These are phyloP conservation scores for Lithophane leautieri DNA, from an alignment of 2,888 invertebrate genomes.

Conservation along the genomic window DNA sequence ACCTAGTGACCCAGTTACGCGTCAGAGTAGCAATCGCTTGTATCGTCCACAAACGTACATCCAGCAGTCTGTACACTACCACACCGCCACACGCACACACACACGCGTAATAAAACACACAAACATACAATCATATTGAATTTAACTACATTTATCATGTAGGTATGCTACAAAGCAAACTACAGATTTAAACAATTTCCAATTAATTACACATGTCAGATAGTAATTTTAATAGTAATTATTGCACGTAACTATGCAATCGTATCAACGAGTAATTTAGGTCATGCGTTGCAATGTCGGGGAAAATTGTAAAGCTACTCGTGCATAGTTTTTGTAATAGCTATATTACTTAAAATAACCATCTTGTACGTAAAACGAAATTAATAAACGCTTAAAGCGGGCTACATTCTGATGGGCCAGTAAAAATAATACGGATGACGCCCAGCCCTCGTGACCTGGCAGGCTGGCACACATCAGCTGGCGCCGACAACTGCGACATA, in stretches of 20 bases:
- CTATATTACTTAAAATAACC: constrained; percentile 36
- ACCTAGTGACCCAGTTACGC: constrained; percentile 92
- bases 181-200: constrained; percentile 26
- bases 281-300: constrained; percentile 42
- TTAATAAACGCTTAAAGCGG: constrained; percentile 67
- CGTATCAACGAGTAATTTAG: constrained; percentile 41
- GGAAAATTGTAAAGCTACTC: constrained; percentile 24
- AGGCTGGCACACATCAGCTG: constrained; percentile 83
- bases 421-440: constrained; percentile 84
- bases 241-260: constrained; percentile 25
- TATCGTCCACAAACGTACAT: constrained; percentile 75
- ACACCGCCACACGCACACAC: constrained; percentile 48
- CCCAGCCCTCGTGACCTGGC: constrained; percentile 82
- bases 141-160: constrained; percentile 51
- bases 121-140: constrained; percentile 42
- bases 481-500: constrained; percentile 84
- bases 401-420: constrained; percentile 75
- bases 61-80: constrained; percentile 64
- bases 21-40: constrained; percentile 82
- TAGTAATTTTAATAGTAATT: constrained; percentile 30
- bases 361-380: constrained; percentile 29
- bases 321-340: constrained; percentile 21
- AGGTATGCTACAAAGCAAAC: constrained; percentile 24
- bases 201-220: constrained; percentile 35
- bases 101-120: constrained; percentile 41